These are phyloP conservation scores for Caranx ignobilis DNA, from an alignment of 2,113 vertebrate species.

Conservation along the genomic window DNA sequence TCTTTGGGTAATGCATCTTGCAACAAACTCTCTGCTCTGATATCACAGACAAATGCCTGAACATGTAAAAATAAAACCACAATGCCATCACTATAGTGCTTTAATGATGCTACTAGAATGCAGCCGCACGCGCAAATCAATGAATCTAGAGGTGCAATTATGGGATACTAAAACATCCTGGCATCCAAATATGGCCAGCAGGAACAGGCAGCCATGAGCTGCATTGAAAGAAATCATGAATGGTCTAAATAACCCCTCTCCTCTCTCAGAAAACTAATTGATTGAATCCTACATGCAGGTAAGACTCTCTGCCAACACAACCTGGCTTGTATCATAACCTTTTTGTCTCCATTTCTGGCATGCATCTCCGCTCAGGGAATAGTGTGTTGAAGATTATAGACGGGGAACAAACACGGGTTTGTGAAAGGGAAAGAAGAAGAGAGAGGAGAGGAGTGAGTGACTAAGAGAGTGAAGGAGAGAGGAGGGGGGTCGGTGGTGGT, in stretches of 20 bases:
- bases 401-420: constrained; percentile 69
- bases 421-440: constrained; percentile 58
- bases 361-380: constrained; percentile 67
- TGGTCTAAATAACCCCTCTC: constrained; percentile 66
- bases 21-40: constrained; percentile 30
- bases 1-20: constrained; percentile 16
- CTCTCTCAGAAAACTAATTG: constrained; percentile 69
- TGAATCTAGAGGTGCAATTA: constrained; percentile 69
- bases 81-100: constrained; percentile 27
- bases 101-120: constrained; percentile 70
- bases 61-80: constrained; percentile 45
- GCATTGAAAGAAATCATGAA: constrained; percentile 55
- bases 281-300: constrained; percentile 73
- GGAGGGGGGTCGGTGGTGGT: not conserved
- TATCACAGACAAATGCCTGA: constrained; percentile 34
- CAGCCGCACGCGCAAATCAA: constrained; percentile 68
- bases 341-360: constrained; percentile 76
- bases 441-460: constrained; percentile 64
- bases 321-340: constrained; percentile 76
- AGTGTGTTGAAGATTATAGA: constrained; percentile 76
- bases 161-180: constrained; percentile 67
- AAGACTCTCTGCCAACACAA: constrained; percentile 73
- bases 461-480: constrained; percentile 44
- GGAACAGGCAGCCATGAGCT: constrained; percentile 55
- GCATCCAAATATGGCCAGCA: constrained; percentile 51